Percentiles rank a stretch among this genome's conserved stretches.
phyloP scores from a whole-genome alignment of 2,113 vertebrate species.

The Oxyura jamaicensis region DNA sequence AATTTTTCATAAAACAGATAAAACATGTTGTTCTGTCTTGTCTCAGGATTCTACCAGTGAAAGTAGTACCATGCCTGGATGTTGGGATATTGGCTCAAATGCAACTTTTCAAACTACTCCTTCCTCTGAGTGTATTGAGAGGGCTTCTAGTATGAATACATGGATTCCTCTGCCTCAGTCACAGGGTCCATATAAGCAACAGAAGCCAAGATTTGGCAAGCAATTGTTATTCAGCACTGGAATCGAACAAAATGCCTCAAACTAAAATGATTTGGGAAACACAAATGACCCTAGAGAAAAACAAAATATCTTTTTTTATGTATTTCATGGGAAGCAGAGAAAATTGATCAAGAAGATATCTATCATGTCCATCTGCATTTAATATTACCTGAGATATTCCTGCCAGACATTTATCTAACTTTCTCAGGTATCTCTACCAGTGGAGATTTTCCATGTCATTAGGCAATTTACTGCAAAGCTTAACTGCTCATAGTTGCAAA shows the following conservation, averaged over 20 bases:
- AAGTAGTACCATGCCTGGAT: not conserved
- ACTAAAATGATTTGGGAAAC: not conserved
- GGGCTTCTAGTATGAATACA: not conserved
- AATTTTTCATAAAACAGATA: not conserved
- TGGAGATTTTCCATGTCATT: constrained; percentile 15
- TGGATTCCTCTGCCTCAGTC: not conserved
- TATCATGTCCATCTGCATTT: not conserved
- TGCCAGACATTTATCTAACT: not conserved
- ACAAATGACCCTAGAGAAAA: not conserved
- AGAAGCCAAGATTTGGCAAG: not conserved
- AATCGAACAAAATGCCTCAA: not conserved
- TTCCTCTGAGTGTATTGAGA: not conserved
- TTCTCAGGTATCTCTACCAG: not conserved
- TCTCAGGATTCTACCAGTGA: not conserved
- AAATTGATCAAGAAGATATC: not conserved
- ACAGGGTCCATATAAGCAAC: not conserved
- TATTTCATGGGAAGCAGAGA: not conserved
- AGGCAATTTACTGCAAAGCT: not conserved
- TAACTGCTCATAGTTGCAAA: not conserved
- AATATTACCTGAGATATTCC: not conserved
- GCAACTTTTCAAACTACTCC: not conserved
- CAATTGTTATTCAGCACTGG: not conserved
- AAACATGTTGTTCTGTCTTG: not conserved
- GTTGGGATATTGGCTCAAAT: not conserved
- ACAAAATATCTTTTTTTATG: not conserved